phyloP scores from a whole-genome alignment of 2,888 invertebrate species.

The Aphodius granarius region DNA sequence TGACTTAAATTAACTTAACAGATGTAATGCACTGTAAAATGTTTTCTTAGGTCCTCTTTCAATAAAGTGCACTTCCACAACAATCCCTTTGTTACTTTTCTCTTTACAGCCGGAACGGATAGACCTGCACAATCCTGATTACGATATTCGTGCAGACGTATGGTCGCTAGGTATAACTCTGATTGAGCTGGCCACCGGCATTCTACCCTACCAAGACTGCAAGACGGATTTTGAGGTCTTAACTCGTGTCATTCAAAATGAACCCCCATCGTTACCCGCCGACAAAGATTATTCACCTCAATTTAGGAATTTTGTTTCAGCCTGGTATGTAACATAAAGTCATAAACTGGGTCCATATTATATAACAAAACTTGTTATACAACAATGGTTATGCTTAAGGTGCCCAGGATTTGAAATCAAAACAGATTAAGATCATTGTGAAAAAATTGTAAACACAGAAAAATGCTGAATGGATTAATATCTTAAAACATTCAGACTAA shows the following conservation, averaged over 20 bases:
- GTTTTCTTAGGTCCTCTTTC: too few relatives aligned
- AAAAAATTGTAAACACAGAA: too few relatives aligned
- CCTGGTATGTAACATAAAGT: constrained; percentile 76
- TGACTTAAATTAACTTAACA: too few relatives aligned
- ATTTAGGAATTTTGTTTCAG: constrained; percentile 87
- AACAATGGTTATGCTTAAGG: too few relatives aligned
- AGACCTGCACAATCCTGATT: constrained; percentile 92
- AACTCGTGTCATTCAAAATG: constrained; percentile 84
- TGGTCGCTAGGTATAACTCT: constrained; percentile 98
- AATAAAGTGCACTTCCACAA: too few relatives aligned
- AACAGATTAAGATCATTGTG: too few relatives aligned
- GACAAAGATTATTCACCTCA: constrained; percentile 79
- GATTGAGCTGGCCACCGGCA: constrained; percentile 95
- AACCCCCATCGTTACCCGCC: constrained; percentile 82
- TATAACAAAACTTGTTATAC: too few relatives aligned
- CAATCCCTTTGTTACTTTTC: constrained; percentile 11
- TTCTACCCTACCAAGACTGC: constrained; percentile 93
- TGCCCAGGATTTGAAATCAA: too few relatives aligned
- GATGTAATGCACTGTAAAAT: too few relatives aligned
- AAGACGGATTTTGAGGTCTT: constrained; percentile 98
- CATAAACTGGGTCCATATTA: too few relatives aligned
- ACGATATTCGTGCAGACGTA: constrained; percentile 98
- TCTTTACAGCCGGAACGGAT: constrained; percentile 87
- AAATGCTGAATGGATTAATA: too few relatives aligned
- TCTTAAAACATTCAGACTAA: too few relatives aligned